Evolutionary conservation across 2,797 vertebrate genomes (phyloP), one percentile per base, ranked within the genome.

Genomic region (Salarias fasciatus): DNA sequence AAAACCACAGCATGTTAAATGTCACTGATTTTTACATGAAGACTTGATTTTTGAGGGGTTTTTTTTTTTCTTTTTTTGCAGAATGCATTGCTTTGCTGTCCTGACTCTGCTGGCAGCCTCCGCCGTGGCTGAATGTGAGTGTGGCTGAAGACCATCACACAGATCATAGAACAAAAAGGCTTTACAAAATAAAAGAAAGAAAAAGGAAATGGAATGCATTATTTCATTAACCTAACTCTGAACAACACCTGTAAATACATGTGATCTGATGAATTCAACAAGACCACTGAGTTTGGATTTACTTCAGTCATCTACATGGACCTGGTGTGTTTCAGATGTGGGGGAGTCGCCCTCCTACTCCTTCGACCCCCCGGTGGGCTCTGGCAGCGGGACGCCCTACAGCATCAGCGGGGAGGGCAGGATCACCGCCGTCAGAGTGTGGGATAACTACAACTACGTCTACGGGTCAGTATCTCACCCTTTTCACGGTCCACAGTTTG

Each of bases 381-480:
- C 65, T 35, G 65, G 58, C 4, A n/a, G 6, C 7, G 81, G 77
- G 1, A 0, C 0, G 0, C 0, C 45, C 0, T 80, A 52, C 55
- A 28, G 3, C 0, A 0, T 78, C 3, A 29, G 5, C 0, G 78
- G 82, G 9, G 6, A 15, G 0, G 69, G 60, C 4, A 35, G 56
- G 1, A 63, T 84, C 51, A 81, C 72, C 1, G 72, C 29, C 0
- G 10, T 79, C 1, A 44, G 69, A 0, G 11, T 77, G 0, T 81
- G 78, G 75, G 67, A 60, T 5, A 0, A 1, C 1, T 2, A 30
- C 28, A 13, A 0, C 28, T 44, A 44, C 40, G 36, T 84, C 28
- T n/a, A 11, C 0, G 75, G 65, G 78, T 84, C 14, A 71, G 37
- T 56, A 46, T 41, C 6, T 3, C 33, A 3, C 33, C 24, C 18